Base-by-base conservation (phyloP, 2,888 invertebrate genomes). In the Xestia ashworthii region DNA sequence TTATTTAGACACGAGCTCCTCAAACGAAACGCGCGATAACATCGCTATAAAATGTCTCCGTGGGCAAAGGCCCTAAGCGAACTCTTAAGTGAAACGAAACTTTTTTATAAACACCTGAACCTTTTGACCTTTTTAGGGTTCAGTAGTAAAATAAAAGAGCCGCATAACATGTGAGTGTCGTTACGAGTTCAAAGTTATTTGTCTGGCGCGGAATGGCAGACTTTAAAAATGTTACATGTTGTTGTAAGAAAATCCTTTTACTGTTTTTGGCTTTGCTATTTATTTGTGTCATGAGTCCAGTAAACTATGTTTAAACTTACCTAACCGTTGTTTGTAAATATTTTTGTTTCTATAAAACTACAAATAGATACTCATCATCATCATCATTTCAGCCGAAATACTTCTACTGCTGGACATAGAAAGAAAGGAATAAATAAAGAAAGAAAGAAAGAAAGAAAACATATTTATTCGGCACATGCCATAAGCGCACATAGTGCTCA, bases 101-200 rank as follows among this genome's bases (percentile, higher is more conserved):
- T 71, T 64, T 44, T 64, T 70, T 48, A 32, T n/a, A 48, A 25
- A n/a, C 65, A 76, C 76, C 76, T 76, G 66, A 71, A 48, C 66
- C 76, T 48, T 32, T 19, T 41, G 76, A 66, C 72, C 76, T 76
- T 76, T 66, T 72, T 44, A 53, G 53, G 65, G 65, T 44, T 44
- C 65, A 19, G 12, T 25, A 19, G 65, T 73, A 25, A 46, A 60
- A 44, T 55, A 50, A 48, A 25, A 32, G 60, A 60, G 22, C 46
- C 46, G 5, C 60, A 58, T 71, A 25, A 25, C 44, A 65, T 65
- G 58, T 60, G 44, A 25, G 58, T 46, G 25, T 46, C 41, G 55
- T 44, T 65, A 65, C 22, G 64, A 65, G 14, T 65, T n/a, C 5
- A 9, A 19, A 58, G 32, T 55, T 55, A 55, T 58, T 32, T n/a